Conservation (phyloP, 2,888 invertebrate species). For the Odontocolon sp. region DNA sequence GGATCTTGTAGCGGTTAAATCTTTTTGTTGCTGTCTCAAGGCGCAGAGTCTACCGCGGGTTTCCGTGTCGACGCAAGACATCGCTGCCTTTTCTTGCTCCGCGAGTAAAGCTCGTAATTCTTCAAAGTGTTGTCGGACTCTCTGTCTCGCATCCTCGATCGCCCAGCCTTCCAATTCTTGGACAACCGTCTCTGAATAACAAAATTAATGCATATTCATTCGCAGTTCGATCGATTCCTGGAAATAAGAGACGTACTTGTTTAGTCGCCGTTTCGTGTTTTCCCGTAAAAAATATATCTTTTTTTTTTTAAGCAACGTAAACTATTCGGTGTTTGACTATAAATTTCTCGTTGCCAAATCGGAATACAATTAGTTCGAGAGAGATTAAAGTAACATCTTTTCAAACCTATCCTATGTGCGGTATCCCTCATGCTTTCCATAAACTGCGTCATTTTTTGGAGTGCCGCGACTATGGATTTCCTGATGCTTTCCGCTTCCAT, state of each 20-base stretch:
- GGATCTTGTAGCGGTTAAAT: conserved; percentile 82
- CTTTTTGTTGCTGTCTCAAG: conserved; percentile 82
- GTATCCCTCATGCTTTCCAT: conserved; percentile 83
- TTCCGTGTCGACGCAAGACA: conserved; percentile 83
- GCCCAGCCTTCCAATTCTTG: conserved; percentile 73
- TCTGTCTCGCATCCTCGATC: conserved; percentile 75
- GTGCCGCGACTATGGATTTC: conserved; percentile 80
- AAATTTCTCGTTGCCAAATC: too few relatives aligned
- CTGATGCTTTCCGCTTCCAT: conserved; percentile 83
- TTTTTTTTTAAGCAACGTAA: too few relatives aligned
- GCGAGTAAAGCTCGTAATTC: conserved; percentile 81
- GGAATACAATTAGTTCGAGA: too few relatives aligned
- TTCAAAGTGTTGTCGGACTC: conserved; percentile 82
- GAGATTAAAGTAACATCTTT: too few relatives aligned
- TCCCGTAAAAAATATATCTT: too few relatives aligned
- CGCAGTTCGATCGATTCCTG: too few relatives aligned
- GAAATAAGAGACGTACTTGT: too few relatives aligned
- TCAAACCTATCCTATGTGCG: conserved; percentile 80
- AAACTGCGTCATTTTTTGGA: conserved; percentile 82
- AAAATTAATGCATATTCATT: too few relatives aligned
- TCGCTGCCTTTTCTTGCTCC: conserved; percentile 82
- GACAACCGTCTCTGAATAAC: conserved; percentile 76
- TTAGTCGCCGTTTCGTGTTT: too few relatives aligned
- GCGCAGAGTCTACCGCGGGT: conserved; percentile 82
- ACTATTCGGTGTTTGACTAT: too few relatives aligned